Percentiles rank a stretch among this genome's conserved stretches.
Evolutionary conservation across 37 sponge, comb jelly and placozoan genomes (phyloP).

Genomic region (Tethya wilhelma): DNA sequence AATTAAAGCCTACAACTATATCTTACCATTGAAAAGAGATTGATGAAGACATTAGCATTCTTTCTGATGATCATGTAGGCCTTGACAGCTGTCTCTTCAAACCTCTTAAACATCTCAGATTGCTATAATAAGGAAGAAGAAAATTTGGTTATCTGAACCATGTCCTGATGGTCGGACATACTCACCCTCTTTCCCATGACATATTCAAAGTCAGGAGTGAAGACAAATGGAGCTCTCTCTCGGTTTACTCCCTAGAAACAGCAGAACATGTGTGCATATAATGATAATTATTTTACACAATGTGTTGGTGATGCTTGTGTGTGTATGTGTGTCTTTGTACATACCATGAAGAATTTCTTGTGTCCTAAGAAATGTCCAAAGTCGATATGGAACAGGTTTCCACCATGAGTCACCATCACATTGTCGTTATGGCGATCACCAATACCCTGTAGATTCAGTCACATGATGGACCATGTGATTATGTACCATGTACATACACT

Average conservation of each 20-base stretch:
- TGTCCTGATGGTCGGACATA: not conserved
- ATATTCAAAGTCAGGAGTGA: constrained; percentile 96
- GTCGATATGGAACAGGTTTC: constrained; percentile 97
- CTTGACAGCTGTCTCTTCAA: constrained; percentile 79
- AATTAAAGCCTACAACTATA: not conserved
- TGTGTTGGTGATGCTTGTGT: not conserved
- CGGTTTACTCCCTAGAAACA: constrained; percentile 71
- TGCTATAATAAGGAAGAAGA: constrained; percentile 36
- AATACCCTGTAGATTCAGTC: constrained; percentile 68
- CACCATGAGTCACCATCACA: constrained; percentile 90
- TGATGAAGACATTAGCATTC: constrained; percentile 88
- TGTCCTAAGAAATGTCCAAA: constrained; percentile 99
- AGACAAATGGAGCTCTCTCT: constrained; percentile 96
- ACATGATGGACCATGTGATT: not conserved
- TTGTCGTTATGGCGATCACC: constrained; percentile 97
- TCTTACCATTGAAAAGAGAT: constrained; percentile 89
- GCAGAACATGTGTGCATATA: not conserved
- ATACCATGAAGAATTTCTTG: constrained; percentile 75
- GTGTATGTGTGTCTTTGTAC: not conserved
- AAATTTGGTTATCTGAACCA: not conserved
- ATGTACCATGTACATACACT: not conserved
- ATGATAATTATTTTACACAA: not conserved
- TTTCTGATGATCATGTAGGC: constrained; percentile 85
- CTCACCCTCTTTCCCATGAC: constrained; percentile 92
- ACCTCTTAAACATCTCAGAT: constrained; percentile 66